Evolutionary conservation across 2,888 invertebrate genomes (phyloP).

Genomic region (Synanthedon tipuliformis): DNA sequence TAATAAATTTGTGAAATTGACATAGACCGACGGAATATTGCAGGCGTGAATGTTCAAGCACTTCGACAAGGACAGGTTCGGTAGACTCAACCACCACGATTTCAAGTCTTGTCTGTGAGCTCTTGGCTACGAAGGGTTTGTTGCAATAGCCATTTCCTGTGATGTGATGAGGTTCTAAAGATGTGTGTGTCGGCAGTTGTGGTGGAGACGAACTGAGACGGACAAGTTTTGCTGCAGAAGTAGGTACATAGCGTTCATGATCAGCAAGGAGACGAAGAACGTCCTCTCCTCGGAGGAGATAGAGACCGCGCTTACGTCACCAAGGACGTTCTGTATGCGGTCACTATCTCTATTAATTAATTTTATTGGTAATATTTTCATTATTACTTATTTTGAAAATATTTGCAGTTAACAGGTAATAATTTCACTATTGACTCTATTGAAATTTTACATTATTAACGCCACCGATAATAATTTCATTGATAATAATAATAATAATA

Average conservation of each 20-base stretch:
- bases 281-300: constrained; percentile 99
- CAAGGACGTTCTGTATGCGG: constrained; percentile 99
- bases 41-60: constrained; percentile 98
- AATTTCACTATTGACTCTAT: too few relatives aligned
- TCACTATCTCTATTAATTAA: constrained; percentile 41
- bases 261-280: constrained; percentile 99
- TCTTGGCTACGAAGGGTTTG: constrained; percentile 87
- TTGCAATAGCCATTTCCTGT: too few relatives aligned
- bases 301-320: constrained; percentile 97
- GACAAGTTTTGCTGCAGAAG: constrained; percentile 97
- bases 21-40: background rate
- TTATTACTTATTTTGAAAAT: too few relatives aligned
- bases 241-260: constrained; percentile 99
- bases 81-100: constrained; percentile 97
- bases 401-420: too few relatives aligned
- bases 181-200: constrained; percentile 67
- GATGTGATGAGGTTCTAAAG: background rate
- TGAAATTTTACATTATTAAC: too few relatives aligned
- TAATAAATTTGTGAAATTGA: too few relatives aligned
- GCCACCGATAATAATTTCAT: too few relatives aligned
- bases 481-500: too few relatives aligned
- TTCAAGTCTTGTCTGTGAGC: constrained; percentile 99
- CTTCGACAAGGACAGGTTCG: constrained; percentile 99
- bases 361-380: too few relatives aligned
- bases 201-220: constrained; percentile 95